These are phyloP conservation scores for Lytechinus variegatus DNA, from an alignment of 35 echinoderm and acorn worm genomes.

Conservation along the genomic window DNA sequence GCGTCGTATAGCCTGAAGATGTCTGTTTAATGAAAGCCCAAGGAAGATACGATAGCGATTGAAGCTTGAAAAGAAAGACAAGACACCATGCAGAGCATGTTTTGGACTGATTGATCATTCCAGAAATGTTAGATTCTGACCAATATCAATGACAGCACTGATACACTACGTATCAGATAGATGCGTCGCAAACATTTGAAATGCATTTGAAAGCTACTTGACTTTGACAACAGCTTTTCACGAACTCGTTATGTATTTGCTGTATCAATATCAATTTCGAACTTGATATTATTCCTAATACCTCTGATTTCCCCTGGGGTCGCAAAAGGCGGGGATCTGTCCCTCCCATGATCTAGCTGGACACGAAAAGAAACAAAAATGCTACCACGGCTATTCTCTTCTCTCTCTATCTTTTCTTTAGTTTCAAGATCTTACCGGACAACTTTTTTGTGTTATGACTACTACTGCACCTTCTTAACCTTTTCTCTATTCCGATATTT, in stretches of 20 bases:
- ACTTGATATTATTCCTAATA: not conserved
- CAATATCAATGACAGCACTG: not conserved
- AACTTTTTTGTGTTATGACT: not conserved
- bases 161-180: not conserved
- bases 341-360: not conserved
- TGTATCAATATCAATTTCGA: conserved; percentile 14
- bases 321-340: not conserved
- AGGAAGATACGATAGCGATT: not conserved
- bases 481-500: not conserved
- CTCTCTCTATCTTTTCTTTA: not conserved
- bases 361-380: not conserved
- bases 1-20: not conserved
- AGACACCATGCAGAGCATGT: not conserved
- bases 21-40: conserved; percentile 11
- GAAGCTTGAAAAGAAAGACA: not conserved
- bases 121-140: not conserved
- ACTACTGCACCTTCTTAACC: not conserved
- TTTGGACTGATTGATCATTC: not conserved
- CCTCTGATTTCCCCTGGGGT: not conserved
- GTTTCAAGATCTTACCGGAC: not conserved
- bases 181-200: not conserved
- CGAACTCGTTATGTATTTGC: not conserved
- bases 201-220: not conserved
- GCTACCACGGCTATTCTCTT: not conserved
- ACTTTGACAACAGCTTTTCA: not conserved